Conservation (phyloP, 2,797 vertebrate species). For the Anolis apletophallus region DNA sequence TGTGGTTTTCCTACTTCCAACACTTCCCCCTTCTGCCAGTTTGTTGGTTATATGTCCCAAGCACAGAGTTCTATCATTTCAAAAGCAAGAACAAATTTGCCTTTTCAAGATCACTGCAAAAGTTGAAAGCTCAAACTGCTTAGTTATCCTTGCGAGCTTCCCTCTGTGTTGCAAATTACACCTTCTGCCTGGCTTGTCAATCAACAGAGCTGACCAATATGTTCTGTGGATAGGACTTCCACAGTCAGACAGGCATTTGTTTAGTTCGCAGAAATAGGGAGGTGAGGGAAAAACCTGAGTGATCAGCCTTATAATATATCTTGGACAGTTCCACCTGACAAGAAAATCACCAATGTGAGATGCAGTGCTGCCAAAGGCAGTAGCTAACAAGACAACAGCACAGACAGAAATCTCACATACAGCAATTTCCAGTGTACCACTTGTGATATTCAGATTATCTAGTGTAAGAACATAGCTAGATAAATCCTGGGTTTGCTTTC, state of each 20-base stretch:
- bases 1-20: neutral
- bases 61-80: slow-evolving; percentile 25
- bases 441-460: slow-evolving; percentile 1
- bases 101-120: slow-evolving; percentile 48
- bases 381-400: slow-evolving; percentile 13
- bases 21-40: slow-evolving; percentile 21
- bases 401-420: slow-evolving; percentile 7
- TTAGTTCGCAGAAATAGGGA: slow-evolving; percentile 13
- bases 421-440: neutral
- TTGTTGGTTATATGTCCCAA: slow-evolving; percentile 27
- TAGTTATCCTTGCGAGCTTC: slow-evolving; percentile 62
- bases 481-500: neutral
- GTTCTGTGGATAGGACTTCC: slow-evolving; percentile 36
- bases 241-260: slow-evolving; percentile 50
- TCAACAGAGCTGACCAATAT: slow-evolving; percentile 35
- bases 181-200: slow-evolving; percentile 40
- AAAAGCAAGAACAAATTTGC: slow-evolving; percentile 52
- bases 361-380: slow-evolving; percentile 24
- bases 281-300: neutral
- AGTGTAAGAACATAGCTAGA: neutral
- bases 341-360: slow-evolving; percentile 39
- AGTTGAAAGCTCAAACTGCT: slow-evolving; percentile 42
- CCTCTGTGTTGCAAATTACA: slow-evolving; percentile 58
- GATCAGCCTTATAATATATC: slow-evolving; percentile 24
- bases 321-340: neutral